These are phyloP conservation scores for Dasypogon diadema DNA, from an alignment of 2,888 invertebrate genomes.

Conservation along the genomic window DNA sequence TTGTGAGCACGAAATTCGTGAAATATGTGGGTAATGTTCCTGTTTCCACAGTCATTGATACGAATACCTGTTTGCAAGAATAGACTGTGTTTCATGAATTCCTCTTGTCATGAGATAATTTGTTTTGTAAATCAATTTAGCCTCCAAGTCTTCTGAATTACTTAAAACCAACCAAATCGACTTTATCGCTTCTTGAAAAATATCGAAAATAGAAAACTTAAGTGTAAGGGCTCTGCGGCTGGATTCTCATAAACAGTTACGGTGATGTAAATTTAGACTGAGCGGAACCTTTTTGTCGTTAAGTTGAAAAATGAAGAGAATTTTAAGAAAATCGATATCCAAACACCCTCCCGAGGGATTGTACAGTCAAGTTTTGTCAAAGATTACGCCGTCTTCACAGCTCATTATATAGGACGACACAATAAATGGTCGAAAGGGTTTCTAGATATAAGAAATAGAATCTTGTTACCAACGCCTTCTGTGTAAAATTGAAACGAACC, in stretches of 20 bases:
- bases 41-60: neutral
- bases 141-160: conserved; percentile 6
- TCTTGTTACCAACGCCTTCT: conserved; percentile 17
- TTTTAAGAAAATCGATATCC: conserved; percentile 11
- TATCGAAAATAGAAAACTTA: neutral
- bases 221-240: conserved; percentile 10
- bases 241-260: conserved; percentile 23
- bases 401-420: conserved; percentile 35
- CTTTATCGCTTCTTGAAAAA: conserved; percentile 16
- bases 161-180: conserved; percentile 1
- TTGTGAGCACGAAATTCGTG: neutral
- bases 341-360: neutral
- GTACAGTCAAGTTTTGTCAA: conserved; percentile 17
- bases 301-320: neutral
- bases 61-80: conserved; percentile 10
- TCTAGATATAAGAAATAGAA: neutral
- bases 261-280: conserved; percentile 11
- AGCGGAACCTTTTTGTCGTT: neutral
- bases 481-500: conserved; percentile 1
- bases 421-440: conserved; percentile 24
- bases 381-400: conserved; percentile 16
- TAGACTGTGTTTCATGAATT: conserved; percentile 16
- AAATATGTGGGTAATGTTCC: neutral
- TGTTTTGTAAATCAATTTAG: neutral
- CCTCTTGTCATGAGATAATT: neutral